phyloP scores from a whole-genome alignment of 2,888 invertebrate species.

The Dioctria rufipes region DNA sequence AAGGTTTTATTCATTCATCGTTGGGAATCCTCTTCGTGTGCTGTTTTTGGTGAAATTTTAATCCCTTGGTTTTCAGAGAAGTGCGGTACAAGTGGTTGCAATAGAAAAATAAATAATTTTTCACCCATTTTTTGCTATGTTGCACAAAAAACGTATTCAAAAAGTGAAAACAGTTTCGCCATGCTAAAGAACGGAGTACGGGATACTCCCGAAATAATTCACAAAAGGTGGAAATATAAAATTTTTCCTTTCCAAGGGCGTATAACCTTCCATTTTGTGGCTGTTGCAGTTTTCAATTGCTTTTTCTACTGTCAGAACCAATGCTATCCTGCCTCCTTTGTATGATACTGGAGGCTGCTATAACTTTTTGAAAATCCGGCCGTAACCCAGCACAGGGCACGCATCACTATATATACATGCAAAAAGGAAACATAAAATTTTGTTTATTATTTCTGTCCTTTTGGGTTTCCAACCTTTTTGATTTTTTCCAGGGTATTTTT shows the following conservation, averaged over 20 bases:
- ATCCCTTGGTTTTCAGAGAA: slow-evolving; percentile 1
- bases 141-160: slow-evolving; percentile 31
- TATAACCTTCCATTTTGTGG: slow-evolving; percentile 7
- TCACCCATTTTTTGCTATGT: slow-evolving; percentile 17
- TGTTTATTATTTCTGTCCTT: slow-evolving; percentile 51
- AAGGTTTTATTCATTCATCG: slow-evolving; percentile 38
- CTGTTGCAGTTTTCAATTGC: neutral
- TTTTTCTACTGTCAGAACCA: slow-evolving; percentile 4
- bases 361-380: neutral
- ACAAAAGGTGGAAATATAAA: slow-evolving; percentile 49
- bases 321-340: slow-evolving; percentile 14
- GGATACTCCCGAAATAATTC: slow-evolving; percentile 20
- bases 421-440: slow-evolving; percentile 47
- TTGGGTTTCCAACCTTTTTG: neutral
- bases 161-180: slow-evolving; percentile 21
- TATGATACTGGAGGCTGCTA: slow-evolving; percentile 5
- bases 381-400: neutral
- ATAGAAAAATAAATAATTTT: slow-evolving; percentile 45
- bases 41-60: slow-evolving; percentile 4
- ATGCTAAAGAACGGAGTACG: neutral
- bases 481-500: neutral
- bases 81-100: slow-evolving; percentile 11
- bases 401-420: neutral
- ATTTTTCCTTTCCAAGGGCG: slow-evolving; percentile 8
- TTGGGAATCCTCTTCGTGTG: neutral